Percentiles rank a stretch among this genome's conserved stretches.
Conservation (phyloP, 2,888 invertebrate genomes). For the Chrysolina oricalcia region DNA sequence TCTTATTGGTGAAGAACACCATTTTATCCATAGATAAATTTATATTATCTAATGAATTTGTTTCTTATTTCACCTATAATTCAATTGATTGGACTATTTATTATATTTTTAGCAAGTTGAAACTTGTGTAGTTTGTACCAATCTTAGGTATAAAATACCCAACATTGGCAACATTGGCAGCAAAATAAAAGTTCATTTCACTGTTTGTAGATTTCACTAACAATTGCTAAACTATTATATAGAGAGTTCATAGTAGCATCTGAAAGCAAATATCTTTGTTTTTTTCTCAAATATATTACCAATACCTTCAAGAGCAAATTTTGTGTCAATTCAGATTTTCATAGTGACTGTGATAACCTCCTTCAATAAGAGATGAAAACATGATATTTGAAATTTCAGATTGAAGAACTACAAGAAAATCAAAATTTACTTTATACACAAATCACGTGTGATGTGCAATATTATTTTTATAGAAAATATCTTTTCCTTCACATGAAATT, state of each 20-base stretch:
- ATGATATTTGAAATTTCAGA: background rate
- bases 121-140: too few species aligned
- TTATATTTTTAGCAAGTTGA: too few species aligned
- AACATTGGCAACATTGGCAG: background rate
- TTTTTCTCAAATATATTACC: background rate
- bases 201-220: background rate
- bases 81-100: background rate
- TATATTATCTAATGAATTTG: background rate
- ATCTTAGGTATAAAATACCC: background rate
- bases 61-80: background rate
- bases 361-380: background rate
- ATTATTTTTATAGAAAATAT: conserved; percentile 21
- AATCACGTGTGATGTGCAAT: conserved; percentile 12
- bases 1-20: background rate
- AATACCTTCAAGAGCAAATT: background rate
- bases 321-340: background rate
- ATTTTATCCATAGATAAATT: background rate
- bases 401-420: background rate
- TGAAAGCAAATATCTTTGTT: background rate
- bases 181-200: too few species aligned
- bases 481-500: conserved; percentile 21
- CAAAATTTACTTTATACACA: background rate
- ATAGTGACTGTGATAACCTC: conserved; percentile 15
- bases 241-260: background rate
- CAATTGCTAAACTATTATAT: background rate